A percentile compares a stretch with the other conserved stretches of the same genome.
Evolutionary conservation across 2,888 invertebrate species (phyloP).

Genomic region (Platycheirus albimanus): DNA sequence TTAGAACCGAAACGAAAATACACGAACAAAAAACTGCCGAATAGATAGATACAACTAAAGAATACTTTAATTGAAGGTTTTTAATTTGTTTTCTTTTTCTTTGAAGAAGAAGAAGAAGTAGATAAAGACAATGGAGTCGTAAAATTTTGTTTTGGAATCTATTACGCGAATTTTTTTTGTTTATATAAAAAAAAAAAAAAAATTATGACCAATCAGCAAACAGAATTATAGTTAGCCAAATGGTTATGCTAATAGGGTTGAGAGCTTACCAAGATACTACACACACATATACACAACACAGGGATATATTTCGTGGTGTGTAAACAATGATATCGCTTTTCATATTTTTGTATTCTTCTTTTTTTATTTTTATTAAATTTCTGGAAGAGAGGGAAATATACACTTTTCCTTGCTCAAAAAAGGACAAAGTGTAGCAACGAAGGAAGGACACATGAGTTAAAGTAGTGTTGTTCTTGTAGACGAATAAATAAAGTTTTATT

Average conservation of each 20-base stretch:
- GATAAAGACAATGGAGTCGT: background rate
- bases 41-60: background rate
- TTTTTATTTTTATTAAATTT: background rate
- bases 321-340: slow-evolving; percentile 13
- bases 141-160: background rate
- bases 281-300: background rate
- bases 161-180: slow-evolving; percentile 19
- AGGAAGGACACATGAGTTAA: background rate
- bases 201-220: slow-evolving; percentile 25
- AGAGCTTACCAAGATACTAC: background rate
- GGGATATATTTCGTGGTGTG: background rate
- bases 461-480: background rate
- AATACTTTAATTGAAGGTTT: slow-evolving; percentile 16
- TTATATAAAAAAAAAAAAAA: slow-evolving; percentile 18
- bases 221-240: background rate
- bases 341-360: background rate
- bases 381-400: background rate
- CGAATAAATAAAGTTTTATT: slow-evolving; percentile 9
- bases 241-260: background rate
- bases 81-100: background rate
- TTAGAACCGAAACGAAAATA: too few relatives aligned
- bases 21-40: slow-evolving; percentile 1
- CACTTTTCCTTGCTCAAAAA: slow-evolving; percentile 31
- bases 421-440: slow-evolving; percentile 19
- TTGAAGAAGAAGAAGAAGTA: background rate